phyloP scores from a whole-genome alignment of 2,888 invertebrate genomes.

The Hirtodrosophila cameraria region DNA sequence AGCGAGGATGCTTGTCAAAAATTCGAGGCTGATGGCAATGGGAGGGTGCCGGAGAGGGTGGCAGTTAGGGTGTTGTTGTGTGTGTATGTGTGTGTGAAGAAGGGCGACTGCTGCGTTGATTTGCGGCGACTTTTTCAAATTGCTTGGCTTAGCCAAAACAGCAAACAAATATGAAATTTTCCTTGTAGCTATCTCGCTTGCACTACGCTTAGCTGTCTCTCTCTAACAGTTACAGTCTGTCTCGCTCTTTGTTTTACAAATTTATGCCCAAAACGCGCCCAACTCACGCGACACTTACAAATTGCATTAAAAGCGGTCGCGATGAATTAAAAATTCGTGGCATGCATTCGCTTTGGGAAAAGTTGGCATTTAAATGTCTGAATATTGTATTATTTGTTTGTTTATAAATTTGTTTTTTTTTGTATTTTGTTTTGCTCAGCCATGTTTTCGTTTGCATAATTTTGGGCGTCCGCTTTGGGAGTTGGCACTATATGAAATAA shows the following conservation, averaged over 20 bases:
- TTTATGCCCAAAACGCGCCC: conserved; percentile 44
- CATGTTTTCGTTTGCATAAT: conserved; percentile 44
- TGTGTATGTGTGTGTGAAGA: background rate
- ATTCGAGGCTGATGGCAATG: conserved; percentile 1
- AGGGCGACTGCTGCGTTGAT: background rate
- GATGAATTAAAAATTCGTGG: conserved; percentile 50
- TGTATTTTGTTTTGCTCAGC: conserved; percentile 12
- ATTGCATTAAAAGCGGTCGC: conserved; percentile 69
- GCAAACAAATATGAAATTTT: conserved; percentile 21
- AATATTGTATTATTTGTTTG: conserved; percentile 36
- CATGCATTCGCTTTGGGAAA: conserved; percentile 28
- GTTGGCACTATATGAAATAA: conserved; percentile 20
- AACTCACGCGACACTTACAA: conserved; percentile 58
- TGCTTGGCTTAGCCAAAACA: conserved; percentile 27
- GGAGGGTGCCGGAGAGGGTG: background rate
- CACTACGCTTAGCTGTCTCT: background rate
- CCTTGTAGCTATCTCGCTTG: conserved; percentile 13
- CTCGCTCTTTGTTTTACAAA: conserved; percentile 24
- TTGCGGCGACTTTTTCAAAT: conserved; percentile 51
- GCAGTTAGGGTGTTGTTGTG: background rate
- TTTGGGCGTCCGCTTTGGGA: conserved; percentile 17
- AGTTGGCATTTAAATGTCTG: conserved; percentile 21
- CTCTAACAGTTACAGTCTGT: background rate
- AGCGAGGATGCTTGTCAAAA: conserved; percentile 32
- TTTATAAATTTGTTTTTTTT: conserved; percentile 15